These are phyloP conservation scores for Pseudopodoces humilis DNA, from an alignment of 2,113 vertebrate genomes.

Conservation along the genomic window DNA sequence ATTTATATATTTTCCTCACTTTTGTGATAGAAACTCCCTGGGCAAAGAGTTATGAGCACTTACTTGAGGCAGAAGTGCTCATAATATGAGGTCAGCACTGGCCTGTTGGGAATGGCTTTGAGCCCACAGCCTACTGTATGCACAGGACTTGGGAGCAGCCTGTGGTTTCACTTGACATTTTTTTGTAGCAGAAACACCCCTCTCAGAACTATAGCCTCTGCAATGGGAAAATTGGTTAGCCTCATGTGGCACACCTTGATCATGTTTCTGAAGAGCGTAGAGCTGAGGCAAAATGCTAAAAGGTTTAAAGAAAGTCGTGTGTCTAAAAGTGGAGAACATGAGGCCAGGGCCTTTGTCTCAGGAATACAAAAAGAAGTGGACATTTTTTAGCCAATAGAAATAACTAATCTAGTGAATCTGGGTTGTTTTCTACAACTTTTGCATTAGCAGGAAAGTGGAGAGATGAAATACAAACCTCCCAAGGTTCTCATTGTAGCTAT, in stretches of 20 bases:
- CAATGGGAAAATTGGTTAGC: background rate
- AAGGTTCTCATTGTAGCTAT: background rate
- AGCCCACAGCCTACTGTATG: background rate
- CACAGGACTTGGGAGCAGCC: background rate
- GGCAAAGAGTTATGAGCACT: background rate
- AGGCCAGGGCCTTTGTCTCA: background rate
- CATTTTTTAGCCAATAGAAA: background rate
- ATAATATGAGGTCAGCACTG: background rate
- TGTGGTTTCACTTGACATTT: background rate
- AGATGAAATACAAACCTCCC: background rate
- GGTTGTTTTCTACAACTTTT: background rate
- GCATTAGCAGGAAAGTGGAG: background rate
- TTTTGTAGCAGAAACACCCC: background rate
- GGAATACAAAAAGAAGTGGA: background rate
- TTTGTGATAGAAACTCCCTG: background rate
- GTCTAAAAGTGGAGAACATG: background rate
- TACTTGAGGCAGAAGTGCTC: background rate
- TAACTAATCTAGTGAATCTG: background rate
- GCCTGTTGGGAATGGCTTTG: background rate
- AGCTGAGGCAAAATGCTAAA: background rate
- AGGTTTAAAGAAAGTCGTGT: background rate
- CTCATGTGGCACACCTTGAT: background rate
- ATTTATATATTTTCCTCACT: background rate
- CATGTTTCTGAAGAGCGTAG: background rate
- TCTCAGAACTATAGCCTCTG: background rate